These are phyloP conservation scores for Gouania willdenowi DNA, from an alignment of 2,797 vertebrate species.

Conservation along the genomic window DNA sequence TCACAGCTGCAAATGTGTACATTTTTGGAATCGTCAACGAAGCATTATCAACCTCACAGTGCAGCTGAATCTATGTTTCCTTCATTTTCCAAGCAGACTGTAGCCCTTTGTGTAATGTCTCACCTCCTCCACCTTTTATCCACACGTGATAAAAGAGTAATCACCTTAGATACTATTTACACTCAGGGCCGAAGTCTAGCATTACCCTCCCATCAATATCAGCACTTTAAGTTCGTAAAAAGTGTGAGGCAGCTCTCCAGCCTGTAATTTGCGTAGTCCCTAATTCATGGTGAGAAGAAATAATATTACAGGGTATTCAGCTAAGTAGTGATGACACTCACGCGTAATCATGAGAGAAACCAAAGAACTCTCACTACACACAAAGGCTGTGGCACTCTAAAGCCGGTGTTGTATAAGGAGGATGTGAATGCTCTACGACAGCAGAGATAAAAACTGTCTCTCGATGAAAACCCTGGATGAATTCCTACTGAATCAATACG, in stretches of 20 bases:
- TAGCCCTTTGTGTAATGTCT: conserved; percentile 9
- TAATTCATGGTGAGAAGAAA: conserved; percentile 73
- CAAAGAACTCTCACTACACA: conserved; percentile 60
- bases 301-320: conserved; percentile 73
- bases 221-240: conserved; percentile 73
- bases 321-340: conserved; percentile 69
- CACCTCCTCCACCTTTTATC: conserved; percentile 19
- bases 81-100: conserved; percentile 21
- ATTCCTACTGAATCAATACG: not conserved
- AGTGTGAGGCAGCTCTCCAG: conserved; percentile 55
- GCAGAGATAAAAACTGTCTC: conserved; percentile 18
- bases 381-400: conserved; percentile 47
- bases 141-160: conserved; percentile 59
- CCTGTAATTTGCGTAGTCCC: conserved; percentile 74
- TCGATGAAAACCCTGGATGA: conserved; percentile 21
- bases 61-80: not conserved
- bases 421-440: conserved; percentile 23
- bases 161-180: conserved; percentile 75
- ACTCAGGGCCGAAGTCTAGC: conserved; percentile 66
- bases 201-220: conserved; percentile 78
- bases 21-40: too few relatives aligned
- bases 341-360: conserved; percentile 68
- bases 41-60: conserved; percentile 2
- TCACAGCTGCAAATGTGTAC: not conserved
- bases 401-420: conserved; percentile 37